Percentiles rank a stretch among this genome's conserved stretches.
Evolutionary conservation across 23 tunicate species (phyloP).

Genomic region (Styela plicata): DNA sequence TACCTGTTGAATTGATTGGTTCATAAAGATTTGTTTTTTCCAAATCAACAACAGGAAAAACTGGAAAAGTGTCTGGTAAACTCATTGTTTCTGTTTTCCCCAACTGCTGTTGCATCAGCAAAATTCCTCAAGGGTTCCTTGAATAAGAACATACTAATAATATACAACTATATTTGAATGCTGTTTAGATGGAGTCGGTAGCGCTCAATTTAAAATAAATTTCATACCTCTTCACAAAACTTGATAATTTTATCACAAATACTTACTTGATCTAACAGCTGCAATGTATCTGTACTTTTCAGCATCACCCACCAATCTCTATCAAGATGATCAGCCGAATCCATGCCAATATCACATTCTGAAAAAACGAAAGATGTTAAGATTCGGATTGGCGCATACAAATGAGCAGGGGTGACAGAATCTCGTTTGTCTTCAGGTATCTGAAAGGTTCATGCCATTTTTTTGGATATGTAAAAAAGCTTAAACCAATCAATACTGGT

Average conservation of each 20-base stretch:
- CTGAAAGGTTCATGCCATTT: no score
- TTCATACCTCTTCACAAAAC: not conserved
- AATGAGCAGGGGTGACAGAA: no score
- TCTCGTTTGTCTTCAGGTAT: no score
- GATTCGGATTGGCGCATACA: no score
- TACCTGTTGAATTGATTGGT: constrained; percentile 12
- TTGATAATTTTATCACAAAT: not conserved
- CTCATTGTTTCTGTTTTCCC: constrained; percentile 20
- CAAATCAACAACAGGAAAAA: constrained; percentile 47
- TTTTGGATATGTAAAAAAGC: no score
- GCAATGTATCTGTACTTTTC: not conserved
- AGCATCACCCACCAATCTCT: constrained; percentile 14
- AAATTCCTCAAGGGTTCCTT: constrained; percentile 40
- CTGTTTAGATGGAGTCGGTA: no score
- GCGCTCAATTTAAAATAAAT: no score
- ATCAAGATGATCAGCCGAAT: not conserved
- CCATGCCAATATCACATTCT: not conserved
- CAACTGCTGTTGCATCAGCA: constrained; percentile 34
- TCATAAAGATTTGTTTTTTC: constrained; percentile 35
- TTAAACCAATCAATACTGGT: no score
- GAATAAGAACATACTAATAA: no score
- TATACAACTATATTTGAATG: no score
- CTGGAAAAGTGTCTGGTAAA: constrained; percentile 39
- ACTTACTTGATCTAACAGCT: constrained; percentile 6
- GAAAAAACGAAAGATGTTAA: no score